Base-by-base conservation (phyloP, 2,113 vertebrate genomes). In the Poecilia latipinna region DNA sequence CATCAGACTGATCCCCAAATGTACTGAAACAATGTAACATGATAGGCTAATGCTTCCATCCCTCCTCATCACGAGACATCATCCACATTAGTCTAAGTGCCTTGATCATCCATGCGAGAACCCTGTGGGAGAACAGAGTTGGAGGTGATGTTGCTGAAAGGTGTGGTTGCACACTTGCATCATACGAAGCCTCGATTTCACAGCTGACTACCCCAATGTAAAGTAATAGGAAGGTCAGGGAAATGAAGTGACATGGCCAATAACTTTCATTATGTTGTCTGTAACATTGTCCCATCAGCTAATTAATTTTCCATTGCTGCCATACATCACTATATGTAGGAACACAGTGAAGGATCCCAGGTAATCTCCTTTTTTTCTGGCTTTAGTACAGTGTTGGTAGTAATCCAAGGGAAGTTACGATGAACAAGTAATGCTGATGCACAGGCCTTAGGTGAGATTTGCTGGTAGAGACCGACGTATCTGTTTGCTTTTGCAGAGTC, bases 201-300 rank as follows among this genome's bases (percentile, higher is more conserved):
- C 79, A 84, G 90, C 83, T 68, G 92, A 86, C 92, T 94, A 87
- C 75, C 76, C 86, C 89, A 90, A 92, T 91, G 86, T 91, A 93
- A 90, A 91, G 88, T 92, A 92, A 93, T 92, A 89, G 85, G 80
- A 83, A 86, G 79, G 80, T 72, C 54, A 69, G 78, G 86, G 88
- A 80, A 85, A 90, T 90, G 84, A 93, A 93, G 90, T 91, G 91
- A 93, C 94, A 94, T 87, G 88, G 78, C 84, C 93, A 92, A 93
- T 93, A 91, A 93, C 87, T 90, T 94, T 92, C 88, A 93, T 94
- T 94, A 93, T 79, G 89, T 91, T 91, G 89, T 91, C 88, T 84
- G 83, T 91, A 94, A 92, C 91, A 92, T 92, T 91, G 90, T 92
- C 83, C 79, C 77, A 60, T 81, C 69, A 65, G 24, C 84, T 94